Evolutionary conservation across 1,140 invertebrate genomes (phyloP).

Genomic region (Lithobius niger): DNA sequence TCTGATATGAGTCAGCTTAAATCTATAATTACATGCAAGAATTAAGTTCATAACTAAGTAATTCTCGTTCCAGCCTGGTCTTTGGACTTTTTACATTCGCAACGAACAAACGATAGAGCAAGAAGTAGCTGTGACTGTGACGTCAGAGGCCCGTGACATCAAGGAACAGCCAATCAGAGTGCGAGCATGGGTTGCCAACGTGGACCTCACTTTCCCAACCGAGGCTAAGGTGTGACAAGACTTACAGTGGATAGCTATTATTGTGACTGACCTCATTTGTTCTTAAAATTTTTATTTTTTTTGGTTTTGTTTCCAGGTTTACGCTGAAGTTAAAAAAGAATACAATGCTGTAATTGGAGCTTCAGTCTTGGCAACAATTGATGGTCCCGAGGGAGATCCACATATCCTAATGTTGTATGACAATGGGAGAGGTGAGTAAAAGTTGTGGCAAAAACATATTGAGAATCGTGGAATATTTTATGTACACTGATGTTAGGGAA

Average conservation of each 20-base stretch:
- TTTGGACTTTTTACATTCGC: conserved; percentile 4
- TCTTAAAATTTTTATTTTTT: neutral
- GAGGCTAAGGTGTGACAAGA: conserved; percentile 5
- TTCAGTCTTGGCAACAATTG: conserved; percentile 4
- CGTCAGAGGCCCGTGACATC: conserved; percentile 1
- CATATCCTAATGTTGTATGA: conserved; percentile 10
- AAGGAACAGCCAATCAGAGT: conserved; percentile 11
- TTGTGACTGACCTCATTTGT: neutral
- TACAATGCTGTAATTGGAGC: conserved; percentile 10
- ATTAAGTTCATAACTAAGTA: no score
- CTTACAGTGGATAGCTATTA: neutral
- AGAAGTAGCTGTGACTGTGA: conserved; percentile 7
- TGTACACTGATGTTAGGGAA: no score
- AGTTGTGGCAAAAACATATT: no score
- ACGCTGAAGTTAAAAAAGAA: conserved; percentile 11
- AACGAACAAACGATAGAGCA: neutral
- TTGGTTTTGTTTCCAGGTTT: conserved; percentile 6
- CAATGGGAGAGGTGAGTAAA: conserved; percentile 11
- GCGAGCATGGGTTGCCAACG: conserved; percentile 7
- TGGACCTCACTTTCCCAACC: conserved; percentile 8
- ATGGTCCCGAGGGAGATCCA: conserved; percentile 4
- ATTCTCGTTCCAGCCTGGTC: conserved; percentile 2
- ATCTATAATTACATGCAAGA: no score
- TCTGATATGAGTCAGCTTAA: no score
- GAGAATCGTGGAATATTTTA: no score